A percentile compares a stretch with the other conserved stretches of the same genome.
These are phyloP conservation scores for Ophion costatus DNA, from an alignment of 2,888 invertebrate genomes.

Conservation along the genomic window DNA sequence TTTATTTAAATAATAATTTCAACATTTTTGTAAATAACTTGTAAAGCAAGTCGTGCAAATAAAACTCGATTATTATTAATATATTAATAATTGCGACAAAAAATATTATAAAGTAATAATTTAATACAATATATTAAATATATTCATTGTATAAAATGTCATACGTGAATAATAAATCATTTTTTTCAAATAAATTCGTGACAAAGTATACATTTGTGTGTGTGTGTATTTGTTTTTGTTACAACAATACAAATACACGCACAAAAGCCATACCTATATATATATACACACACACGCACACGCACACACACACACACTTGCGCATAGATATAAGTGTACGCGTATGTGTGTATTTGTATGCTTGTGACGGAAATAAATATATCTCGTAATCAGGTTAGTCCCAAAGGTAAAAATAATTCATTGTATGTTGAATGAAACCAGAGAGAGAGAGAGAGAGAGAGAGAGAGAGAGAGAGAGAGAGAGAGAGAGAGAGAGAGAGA, in stretches of 20 bases:
- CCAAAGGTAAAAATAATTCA: conserved; percentile 34
- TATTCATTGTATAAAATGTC: too few relatives aligned
- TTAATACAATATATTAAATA: too few relatives aligned
- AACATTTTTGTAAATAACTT: too few relatives aligned
- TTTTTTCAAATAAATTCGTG: background rate
- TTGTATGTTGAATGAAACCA: conserved; percentile 25
- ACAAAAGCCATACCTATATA: too few relatives aligned
- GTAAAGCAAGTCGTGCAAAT: too few relatives aligned
- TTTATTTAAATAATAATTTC: too few relatives aligned
- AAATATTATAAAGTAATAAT: too few relatives aligned
- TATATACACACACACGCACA: too few relatives aligned
- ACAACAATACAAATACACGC: background rate
- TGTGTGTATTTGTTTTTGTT: background rate
- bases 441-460: conserved; percentile 8
- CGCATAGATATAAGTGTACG: too few relatives aligned
- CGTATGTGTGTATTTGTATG: background rate
- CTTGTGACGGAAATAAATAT: background rate
- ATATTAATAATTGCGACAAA: too few relatives aligned
- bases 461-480: conserved; percentile 17
- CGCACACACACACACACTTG: too few relatives aligned
- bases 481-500: conserved; percentile 8
- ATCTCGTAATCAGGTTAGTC: conserved; percentile 20
- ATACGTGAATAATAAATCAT: background rate
- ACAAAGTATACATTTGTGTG: background rate
- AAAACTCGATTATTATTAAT: too few relatives aligned